A percentile compares a stretch with the other conserved stretches of the same genome.
Conservation (phyloP, 2,797 vertebrate species). For the Microctenopoma steveboyesi region DNA sequence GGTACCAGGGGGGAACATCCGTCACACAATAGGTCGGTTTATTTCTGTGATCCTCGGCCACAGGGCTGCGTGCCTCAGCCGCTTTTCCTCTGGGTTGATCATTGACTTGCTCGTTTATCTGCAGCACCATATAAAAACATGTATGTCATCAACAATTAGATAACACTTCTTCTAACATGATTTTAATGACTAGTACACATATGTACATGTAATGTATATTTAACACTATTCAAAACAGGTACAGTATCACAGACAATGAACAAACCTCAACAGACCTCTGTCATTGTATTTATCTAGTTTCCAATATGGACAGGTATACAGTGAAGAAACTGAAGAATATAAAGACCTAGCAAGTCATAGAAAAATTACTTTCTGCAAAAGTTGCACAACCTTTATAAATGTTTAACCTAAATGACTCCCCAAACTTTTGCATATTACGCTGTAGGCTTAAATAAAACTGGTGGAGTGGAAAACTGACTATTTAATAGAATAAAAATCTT, state of each 20-base stretch:
- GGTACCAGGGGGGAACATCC: slow-evolving; percentile 91
- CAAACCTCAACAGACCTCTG: not conserved
- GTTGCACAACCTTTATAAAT: not conserved
- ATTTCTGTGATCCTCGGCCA: slow-evolving; percentile 43
- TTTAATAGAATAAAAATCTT: not conserved
- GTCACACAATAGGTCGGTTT: slow-evolving; percentile 86
- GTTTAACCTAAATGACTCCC: not conserved
- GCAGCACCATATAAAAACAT: slow-evolving; percentile 12
- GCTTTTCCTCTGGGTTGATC: slow-evolving; percentile 36
- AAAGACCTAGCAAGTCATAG: too few relatives aligned
- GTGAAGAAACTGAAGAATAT: not conserved
- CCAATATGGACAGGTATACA: not conserved
- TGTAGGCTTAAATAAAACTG: not conserved
- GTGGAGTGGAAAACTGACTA: not conserved
- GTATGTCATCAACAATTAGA: not conserved
- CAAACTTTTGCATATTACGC: not conserved
- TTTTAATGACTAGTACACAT: not conserved
- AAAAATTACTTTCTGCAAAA: not conserved
- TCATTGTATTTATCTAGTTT: not conserved
- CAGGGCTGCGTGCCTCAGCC: not conserved
- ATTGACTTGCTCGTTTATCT: slow-evolving; percentile 76
- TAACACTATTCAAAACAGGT: too few relatives aligned
- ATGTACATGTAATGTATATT: not conserved
- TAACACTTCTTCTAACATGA: not conserved
- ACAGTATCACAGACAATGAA: not conserved